A percentile compares a stretch with the other conserved stretches of the same genome.
phyloP scores from a whole-genome alignment of 1,140 invertebrate species.

The Heliconius hermathena region DNA sequence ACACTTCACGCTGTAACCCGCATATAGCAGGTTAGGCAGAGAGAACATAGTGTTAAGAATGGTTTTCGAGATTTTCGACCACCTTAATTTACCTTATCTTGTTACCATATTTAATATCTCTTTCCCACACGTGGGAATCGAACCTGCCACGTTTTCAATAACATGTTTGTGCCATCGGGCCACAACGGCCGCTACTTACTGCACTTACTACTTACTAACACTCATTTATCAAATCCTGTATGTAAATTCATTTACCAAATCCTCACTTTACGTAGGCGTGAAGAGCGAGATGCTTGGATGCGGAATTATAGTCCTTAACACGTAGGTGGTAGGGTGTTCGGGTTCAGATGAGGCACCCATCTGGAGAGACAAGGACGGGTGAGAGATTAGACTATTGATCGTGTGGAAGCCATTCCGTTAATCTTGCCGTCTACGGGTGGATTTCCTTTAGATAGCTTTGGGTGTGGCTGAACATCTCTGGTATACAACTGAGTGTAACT shows the following conservation, averaged over 20 bases:
- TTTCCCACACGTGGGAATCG: no score
- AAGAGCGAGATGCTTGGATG: slow-evolving; percentile 1
- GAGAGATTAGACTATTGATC: slow-evolving; percentile 41
- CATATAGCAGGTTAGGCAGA: no score
- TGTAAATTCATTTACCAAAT: slow-evolving; percentile 6
- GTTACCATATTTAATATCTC: no score
- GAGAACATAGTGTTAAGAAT: no score
- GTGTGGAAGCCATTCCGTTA: slow-evolving; percentile 38
- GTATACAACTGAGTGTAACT: background rate
- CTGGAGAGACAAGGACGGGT: slow-evolving; percentile 35
- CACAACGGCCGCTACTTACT: no score
- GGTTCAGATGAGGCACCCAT: slow-evolving; percentile 28
- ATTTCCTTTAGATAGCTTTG: slow-evolving; percentile 33
- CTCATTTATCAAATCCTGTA: no score
- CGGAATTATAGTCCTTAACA: slow-evolving; percentile 1
- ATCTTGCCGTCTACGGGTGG: slow-evolving; percentile 39
- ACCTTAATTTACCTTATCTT: no score
- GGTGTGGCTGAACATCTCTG: slow-evolving; percentile 25
- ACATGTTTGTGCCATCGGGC: no score
- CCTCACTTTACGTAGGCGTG: slow-evolving; percentile 14
- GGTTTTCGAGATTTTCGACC: no score
- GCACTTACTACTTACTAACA: no score
- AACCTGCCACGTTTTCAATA: no score
- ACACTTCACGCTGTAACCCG: no score
- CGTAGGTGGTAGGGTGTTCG: slow-evolving; percentile 19